phyloP scores from a whole-genome alignment of 2,797 vertebrate genomes.

The Holocentrus rufus region DNA sequence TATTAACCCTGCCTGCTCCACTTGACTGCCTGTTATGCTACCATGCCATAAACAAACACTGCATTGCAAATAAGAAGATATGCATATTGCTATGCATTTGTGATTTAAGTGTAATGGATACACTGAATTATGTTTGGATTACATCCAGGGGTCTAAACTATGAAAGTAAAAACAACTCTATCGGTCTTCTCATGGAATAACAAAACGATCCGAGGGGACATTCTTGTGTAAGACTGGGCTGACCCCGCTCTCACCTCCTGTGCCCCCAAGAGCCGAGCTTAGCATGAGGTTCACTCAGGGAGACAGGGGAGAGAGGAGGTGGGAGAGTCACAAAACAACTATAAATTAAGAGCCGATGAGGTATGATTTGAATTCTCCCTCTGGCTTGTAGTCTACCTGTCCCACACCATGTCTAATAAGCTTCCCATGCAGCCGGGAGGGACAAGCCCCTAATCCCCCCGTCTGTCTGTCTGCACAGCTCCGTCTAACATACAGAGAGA shows the following conservation, averaged over 20 bases:
- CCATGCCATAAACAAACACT: not conserved
- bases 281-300: conserved; percentile 46
- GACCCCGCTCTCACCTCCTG: conserved; percentile 24
- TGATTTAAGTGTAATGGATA: not conserved
- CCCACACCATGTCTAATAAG: conserved; percentile 33
- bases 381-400: conserved; percentile 46
- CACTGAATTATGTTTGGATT: conserved; percentile 6
- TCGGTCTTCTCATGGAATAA: conserved; percentile 2
- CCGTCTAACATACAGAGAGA: conserved; percentile 31
- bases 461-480: conserved; percentile 52
- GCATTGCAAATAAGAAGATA: not conserved
- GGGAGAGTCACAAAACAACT: conserved; percentile 52
- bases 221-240: conserved; percentile 18
- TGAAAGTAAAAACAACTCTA: conserved; percentile 20
- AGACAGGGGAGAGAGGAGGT: conserved; percentile 41
- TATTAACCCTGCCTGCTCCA: conserved; percentile 49
- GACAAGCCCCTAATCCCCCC: conserved; percentile 58
- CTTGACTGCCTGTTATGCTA: conserved; percentile 11
- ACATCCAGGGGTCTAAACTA: not conserved
- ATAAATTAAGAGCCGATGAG: conserved; percentile 54
- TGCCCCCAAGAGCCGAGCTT: conserved; percentile 43
- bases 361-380: conserved; percentile 34
- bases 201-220: conserved; percentile 40
- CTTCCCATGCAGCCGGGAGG: conserved; percentile 30
- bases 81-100: not conserved